Evolutionary conservation across 2,113 vertebrate species (phyloP).

Genomic region (Cyanocitta stelleri): DNA sequence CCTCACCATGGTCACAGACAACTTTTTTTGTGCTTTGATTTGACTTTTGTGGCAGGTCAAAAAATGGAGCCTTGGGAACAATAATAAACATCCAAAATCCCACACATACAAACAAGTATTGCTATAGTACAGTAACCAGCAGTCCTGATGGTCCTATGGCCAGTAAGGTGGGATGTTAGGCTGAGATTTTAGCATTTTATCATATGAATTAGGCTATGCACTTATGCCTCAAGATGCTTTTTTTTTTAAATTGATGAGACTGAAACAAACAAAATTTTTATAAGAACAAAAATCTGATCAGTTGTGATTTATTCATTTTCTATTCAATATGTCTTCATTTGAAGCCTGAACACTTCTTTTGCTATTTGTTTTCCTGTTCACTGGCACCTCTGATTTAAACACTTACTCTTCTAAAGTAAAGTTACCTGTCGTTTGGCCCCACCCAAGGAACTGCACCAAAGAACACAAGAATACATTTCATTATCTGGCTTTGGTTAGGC

Average conservation of each 20-base stretch:
- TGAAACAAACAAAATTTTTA: neutral
- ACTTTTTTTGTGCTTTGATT: neutral
- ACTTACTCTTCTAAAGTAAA: neutral
- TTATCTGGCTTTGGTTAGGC: neutral
- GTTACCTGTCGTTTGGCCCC: neutral
- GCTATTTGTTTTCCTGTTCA: neutral
- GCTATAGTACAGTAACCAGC: neutral
- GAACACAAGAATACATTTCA: neutral
- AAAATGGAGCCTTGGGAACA: neutral
- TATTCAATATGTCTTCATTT: neutral
- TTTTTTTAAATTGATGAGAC: neutral
- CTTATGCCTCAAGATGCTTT: neutral
- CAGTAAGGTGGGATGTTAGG: neutral
- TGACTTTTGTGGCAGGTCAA: neutral
- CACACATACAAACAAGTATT: neutral
- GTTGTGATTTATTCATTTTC: neutral
- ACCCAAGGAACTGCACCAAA: neutral
- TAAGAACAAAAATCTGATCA: neutral
- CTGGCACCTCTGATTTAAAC: neutral
- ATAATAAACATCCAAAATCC: neutral
- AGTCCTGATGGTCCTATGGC: neutral
- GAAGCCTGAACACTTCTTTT: neutral
- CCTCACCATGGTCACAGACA: neutral
- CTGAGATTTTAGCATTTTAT: neutral
- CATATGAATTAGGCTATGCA: neutral